Evolutionary conservation across 2,113 vertebrate species (phyloP), one percentile per base, ranked within the genome.

Genomic region (Hemiscyllium ocellatum): DNA sequence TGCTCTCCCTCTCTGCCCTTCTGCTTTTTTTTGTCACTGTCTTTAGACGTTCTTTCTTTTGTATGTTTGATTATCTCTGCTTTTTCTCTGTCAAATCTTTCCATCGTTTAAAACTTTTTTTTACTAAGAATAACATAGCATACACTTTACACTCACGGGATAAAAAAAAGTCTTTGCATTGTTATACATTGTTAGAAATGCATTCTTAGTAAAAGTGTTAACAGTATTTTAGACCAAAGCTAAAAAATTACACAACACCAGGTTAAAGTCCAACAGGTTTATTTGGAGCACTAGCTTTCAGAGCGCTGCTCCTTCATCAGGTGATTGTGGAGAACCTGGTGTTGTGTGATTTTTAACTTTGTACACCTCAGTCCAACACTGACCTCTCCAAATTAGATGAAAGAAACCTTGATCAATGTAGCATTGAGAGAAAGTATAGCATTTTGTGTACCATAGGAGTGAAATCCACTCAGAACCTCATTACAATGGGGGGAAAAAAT

Each of bases 1-100:
- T n/a, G 0, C 42, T 83, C 95, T 95, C 83, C 66, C 94, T 47
- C 47, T 96, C 91, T 96, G 96, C 96, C 96, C 96, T 96, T 96
- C 96, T 96, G 96, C 96, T 47, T 50, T n/a, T 47, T 72, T 72
- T 70, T 56, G 26, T 37, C 95, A 52, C 33, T 33, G 15, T 65
- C 89, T 65, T 91, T 56, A 29, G 6, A 3, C 26, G 6, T 22
- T 65, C 52, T 95, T 66, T 95, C 95, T 85, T 65, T 93, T 93
- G 89, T 8, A 19, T 93, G 5, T 93, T 93, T 66, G 13, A 66
- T 93, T 66, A 66, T 37, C 33, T 91, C 26, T 66, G 61, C n/a
- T 93, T 93, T n/a, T 93, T 93, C 50, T 93, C 5, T 93, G 61
- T 37, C 61, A 42, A 66, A 66, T 91, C 61, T n/a, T 90, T 90